Evolutionary conservation across 2,113 vertebrate species (phyloP), one percentile per base, ranked within the genome.

Genomic region (Arizona elegans): DNA sequence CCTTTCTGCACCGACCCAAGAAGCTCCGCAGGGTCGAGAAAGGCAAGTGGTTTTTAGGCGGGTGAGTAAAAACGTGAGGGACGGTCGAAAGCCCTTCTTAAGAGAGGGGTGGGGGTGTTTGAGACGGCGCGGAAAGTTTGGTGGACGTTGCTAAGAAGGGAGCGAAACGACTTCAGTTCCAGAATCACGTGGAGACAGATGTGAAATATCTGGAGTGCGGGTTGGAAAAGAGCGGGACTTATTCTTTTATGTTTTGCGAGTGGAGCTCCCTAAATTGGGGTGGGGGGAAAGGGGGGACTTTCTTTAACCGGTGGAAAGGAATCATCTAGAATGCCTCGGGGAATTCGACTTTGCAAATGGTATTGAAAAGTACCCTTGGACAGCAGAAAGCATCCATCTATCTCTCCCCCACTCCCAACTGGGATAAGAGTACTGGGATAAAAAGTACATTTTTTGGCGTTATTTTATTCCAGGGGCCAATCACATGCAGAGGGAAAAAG

Each of bases 21-120:
- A 81, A 38, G 3, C 17, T 81, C 33, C 17, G 75, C 75, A 8
- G 33, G 75, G 17, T 81, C 75, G 33, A 38, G 70, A 81, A 43
- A 1, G 17, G n/a, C 33, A 26, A 62, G 17, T 21, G 70, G 19
- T 5, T 50, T 29, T 58, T 70, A 81, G 70, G 75, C 33, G 17
- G 75, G 75, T 81, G 33, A 43, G 33, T 81, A 38, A 81, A 81
- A 81, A 43, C 75, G 75, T 4, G 75, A 38, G 17, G 15, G 17
- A 0, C 17, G 70, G n/a, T 3, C 6, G n/a, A 33, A 33, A 17
- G n/a, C 6, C n/a, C n/a, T 75, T 33, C 70, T 38, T 75, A 19
- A 8, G 15, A 19, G 0, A 5, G 11, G 65, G 29, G 2, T 1
- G 6, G n/a, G 13, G 54, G 54, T 13, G 21, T 0, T 15, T 3